These are phyloP conservation scores for Patagioenas fasciata DNA, from an alignment of 2,113 vertebrate species.

Conservation along the genomic window DNA sequence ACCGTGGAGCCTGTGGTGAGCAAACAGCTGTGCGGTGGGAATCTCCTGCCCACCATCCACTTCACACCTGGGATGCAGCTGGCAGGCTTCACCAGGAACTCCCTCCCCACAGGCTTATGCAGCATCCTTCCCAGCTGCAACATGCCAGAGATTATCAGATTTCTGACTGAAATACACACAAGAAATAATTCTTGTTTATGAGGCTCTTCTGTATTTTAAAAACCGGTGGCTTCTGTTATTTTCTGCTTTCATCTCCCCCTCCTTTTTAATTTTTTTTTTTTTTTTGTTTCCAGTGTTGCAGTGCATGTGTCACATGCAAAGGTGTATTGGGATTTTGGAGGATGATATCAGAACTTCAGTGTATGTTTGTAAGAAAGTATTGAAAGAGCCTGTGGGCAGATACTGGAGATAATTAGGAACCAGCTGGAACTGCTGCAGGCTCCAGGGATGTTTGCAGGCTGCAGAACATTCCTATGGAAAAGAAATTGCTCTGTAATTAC, in stretches of 20 bases:
- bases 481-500: constrained; percentile 56
- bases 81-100: not conserved
- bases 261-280: not conserved
- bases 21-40: not conserved
- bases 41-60: not conserved
- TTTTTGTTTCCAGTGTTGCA: not conserved
- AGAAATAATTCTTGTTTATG: not conserved
- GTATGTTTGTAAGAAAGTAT: not conserved
- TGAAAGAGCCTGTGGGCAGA: constrained; percentile 22
- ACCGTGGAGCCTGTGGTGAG: not conserved
- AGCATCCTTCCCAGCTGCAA: not conserved
- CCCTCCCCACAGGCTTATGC: accelerated
- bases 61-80: not conserved
- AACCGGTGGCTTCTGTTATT: not conserved
- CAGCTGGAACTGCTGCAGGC: constrained; percentile 36
- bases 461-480: constrained; percentile 22
- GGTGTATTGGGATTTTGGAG: not conserved
- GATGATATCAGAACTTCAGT: not conserved
- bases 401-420: constrained; percentile 59
- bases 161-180: not conserved
- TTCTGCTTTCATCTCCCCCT: not conserved
- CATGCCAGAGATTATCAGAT: accelerated
- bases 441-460: constrained; percentile 45
- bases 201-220: not conserved
- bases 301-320: not conserved